These are phyloP conservation scores for Microtus richardsoni DNA, from an alignment of 2,113 vertebrate genomes.

Conservation along the genomic window DNA sequence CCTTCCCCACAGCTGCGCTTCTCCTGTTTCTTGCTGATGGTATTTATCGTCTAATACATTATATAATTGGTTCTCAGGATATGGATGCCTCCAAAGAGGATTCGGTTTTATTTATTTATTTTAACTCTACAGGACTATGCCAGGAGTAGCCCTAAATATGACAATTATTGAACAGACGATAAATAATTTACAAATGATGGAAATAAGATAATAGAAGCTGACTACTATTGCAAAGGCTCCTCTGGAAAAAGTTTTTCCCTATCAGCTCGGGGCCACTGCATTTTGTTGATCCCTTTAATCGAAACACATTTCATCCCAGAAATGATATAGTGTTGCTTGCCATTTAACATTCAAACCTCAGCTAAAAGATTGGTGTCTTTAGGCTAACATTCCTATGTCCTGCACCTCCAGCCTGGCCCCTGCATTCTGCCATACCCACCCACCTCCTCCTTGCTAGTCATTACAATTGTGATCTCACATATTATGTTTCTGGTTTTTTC, in stretches of 20 bases:
- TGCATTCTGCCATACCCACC: background rate
- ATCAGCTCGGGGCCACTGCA: background rate
- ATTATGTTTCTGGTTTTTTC: background rate
- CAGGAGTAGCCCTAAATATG: background rate
- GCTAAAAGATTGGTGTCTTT: background rate
- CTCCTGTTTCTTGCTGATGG: background rate
- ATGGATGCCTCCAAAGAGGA: background rate
- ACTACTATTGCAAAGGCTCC: background rate
- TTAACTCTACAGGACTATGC: background rate
- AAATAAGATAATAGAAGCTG: background rate
- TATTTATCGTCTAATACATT: background rate
- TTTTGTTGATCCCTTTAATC: background rate
- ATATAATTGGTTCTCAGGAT: background rate
- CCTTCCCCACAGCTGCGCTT: background rate
- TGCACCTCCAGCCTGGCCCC: background rate
- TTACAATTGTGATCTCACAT: background rate
- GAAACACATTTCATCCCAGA: background rate
- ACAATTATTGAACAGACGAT: slow-evolving; percentile 40
- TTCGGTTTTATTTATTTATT: background rate
- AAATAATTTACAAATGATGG: background rate
- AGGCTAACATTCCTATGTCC: background rate
- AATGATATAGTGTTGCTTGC: background rate
- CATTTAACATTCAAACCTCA: background rate
- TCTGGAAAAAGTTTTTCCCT: background rate
- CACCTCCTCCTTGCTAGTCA: background rate